Base-by-base conservation (phyloP, 2,797 vertebrate species). In the Galagoides demidoff region DNA sequence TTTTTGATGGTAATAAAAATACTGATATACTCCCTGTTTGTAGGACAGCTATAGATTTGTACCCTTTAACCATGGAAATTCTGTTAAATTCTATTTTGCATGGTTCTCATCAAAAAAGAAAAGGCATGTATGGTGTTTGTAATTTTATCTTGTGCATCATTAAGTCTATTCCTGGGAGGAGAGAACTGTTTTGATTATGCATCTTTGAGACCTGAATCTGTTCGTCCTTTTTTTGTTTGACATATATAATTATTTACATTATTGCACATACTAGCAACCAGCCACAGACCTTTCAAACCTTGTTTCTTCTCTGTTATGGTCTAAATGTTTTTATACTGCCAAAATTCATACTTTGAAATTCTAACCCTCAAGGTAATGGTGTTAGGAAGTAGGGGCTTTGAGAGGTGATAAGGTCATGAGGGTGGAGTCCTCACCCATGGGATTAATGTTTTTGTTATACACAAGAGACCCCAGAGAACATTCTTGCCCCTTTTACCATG, bases 1-100 rank as follows among this genome's bases (percentile, higher is more conserved):
- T 55, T 95, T 92, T 94, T 93, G 22, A 89, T 95, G 87, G 45
- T 92, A 85, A 91, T 76, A 87, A 90, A 93, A 94, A 71, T 74
- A 63, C 14, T 95, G 73, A 82, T 55, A 1, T 59, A 84, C 1
- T 88, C 23, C 92, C 23, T 77, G 37, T 88, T 25, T 83, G 31
- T 93, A 93, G 29, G 52, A 89, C 34, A 43, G 59, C 20, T 94
- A 49, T 34, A 83, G 39, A n/a, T 89, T 91, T 87, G 27, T 49
- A 52, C n/a, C 74, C 66, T 94, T 93, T 85, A 63, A 85, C 39
- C 17, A 49, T 4, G 57, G 52, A 11, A 78, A 92, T 92, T 85
- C 27, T 85, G 43, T 93, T 95, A n/a, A 78, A 84, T 85, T 93
- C 39, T 85, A n/a, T 88, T 94, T 96, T 90, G 52, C 31, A 14